Evolutionary conservation across 2,888 invertebrate species (phyloP), one percentile per base, ranked within the genome.

Genomic region (Carterocephalus palaemon): DNA sequence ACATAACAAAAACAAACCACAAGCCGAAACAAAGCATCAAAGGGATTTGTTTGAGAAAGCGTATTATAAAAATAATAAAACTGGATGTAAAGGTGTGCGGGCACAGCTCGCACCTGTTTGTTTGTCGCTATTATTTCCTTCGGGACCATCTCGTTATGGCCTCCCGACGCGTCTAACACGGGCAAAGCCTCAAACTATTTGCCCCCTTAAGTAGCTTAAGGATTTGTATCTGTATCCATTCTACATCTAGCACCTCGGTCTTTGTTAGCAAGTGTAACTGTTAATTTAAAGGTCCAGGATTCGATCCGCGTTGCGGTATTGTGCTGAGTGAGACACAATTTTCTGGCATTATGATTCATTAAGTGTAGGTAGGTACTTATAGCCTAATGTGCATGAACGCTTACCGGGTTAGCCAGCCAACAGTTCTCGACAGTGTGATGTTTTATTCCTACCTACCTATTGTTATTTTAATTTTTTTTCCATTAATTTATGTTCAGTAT

Each of bases 41-140:
- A 40, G 48, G 59, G 59, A 64, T 61, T 62, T 56, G 56, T 48
- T 48, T 53, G 48, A 58, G 50, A 55, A 53, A 53, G 65, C 59
- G 67, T 70, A 64, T 67, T 70, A 70, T 61, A 63, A 75, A 71
- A 75, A 69, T 71, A 69, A 75, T 71, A 71, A 70, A 74, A 69
- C 60, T 52, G 52, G 60, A 59, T 64, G 64, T 63, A 57, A 59
- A 60, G 57, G 46, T 38, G 26, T 26, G 49, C 39, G 39, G 54
- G 37, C 54, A 53, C 53, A 51, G 49, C 54, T 53, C 53, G 26
- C 49, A 57, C 59, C 59, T 51, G 38, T 49, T 57, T 62, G 60
- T 62, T 63, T 67, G 52, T 50, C 50, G 50, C 46, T 62, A 60
- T 75, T 79, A 82, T 81, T 82, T 82, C 78, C 81, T 79, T 53